phyloP scores from a whole-genome alignment of 2,113 vertebrate species.

The Peromyscus californicus region DNA sequence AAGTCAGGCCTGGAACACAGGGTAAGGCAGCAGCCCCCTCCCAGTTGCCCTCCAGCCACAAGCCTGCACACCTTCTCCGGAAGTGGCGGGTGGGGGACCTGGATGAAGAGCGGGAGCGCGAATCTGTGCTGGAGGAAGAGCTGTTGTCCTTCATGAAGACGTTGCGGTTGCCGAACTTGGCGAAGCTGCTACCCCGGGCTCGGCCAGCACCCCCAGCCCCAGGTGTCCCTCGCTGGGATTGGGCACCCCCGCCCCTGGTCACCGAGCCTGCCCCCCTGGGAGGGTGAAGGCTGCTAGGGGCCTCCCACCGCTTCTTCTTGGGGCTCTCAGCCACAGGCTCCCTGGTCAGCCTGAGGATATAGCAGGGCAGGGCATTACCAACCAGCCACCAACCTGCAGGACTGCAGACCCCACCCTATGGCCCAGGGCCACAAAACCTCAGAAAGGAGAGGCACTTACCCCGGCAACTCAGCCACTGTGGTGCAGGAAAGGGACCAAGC shows the following conservation, averaged over 20 bases:
- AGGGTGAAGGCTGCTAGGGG: conserved; percentile 83
- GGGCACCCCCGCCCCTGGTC: conserved; percentile 72
- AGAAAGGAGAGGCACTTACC: neutral
- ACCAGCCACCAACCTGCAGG: neutral
- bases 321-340: conserved; percentile 85
- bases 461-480: neutral
- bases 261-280: conserved; percentile 82
- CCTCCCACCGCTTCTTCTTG: conserved; percentile 93
- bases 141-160: conserved; percentile 94
- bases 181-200: conserved; percentile 84
- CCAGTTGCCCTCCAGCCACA: accelerated
- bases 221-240: conserved; percentile 82
- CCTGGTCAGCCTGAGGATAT: conserved; percentile 78
- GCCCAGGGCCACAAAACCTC: neutral
- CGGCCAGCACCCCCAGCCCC: conserved; percentile 81
- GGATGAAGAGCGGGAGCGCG: conserved; percentile 92
- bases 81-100: conserved; percentile 87
- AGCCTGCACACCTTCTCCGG: conserved; percentile 85
- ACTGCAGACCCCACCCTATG: neutral
- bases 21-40: neutral
- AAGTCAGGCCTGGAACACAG: neutral
- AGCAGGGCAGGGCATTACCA: conserved; percentile 47
- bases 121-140: conserved; percentile 93
- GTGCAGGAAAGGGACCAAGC: neutral
- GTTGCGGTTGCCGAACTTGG: conserved; percentile 93